A percentile compares a stretch with the other conserved stretches of the same genome.
These are phyloP conservation scores for Philotrypesis tridentata DNA, from an alignment of 1,140 invertebrate species.

Conservation along the genomic window DNA sequence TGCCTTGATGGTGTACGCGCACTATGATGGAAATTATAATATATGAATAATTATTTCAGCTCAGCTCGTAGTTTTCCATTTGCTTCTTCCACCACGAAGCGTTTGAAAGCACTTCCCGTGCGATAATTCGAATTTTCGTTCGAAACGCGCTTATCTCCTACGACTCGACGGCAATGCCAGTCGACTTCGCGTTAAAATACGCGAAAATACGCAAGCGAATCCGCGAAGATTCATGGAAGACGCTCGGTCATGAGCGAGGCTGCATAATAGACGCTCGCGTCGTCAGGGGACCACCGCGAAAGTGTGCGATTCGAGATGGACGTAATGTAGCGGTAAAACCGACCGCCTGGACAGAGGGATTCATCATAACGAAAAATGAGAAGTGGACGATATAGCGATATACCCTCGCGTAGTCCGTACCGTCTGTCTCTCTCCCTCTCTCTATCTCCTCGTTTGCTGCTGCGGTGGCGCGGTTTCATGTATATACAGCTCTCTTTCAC, in stretches of 20 bases:
- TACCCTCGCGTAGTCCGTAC: neutral
- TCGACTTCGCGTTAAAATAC: no score
- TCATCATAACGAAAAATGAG: conserved; percentile 6
- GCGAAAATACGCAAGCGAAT: neutral
- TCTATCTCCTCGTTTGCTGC: conserved; percentile 15
- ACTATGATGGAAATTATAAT: neutral
- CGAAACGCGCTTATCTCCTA: no score
- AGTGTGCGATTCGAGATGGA: conserved; percentile 3
- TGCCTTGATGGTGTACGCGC: no score
- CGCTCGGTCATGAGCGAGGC: no score
- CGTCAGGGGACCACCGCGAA: conserved; percentile 22
- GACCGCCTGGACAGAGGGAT: conserved; percentile 2
- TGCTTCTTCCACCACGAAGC: no score
- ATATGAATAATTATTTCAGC: neutral
- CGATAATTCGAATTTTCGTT: no score
- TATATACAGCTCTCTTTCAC: neutral
- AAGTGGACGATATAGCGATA: neutral
- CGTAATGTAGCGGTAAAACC: conserved; percentile 19
- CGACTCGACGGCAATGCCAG: no score
- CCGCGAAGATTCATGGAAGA: neutral
- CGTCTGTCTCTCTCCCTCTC: no score
- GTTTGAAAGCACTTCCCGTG: no score
- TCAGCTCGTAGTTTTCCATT: no score
- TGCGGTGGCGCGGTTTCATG: conserved; percentile 18
- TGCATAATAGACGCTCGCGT: neutral